Percentiles rank a stretch among this genome's conserved stretches.
phyloP scores from a whole-genome alignment of 2,888 invertebrate species.

The Morpho helenor region DNA sequence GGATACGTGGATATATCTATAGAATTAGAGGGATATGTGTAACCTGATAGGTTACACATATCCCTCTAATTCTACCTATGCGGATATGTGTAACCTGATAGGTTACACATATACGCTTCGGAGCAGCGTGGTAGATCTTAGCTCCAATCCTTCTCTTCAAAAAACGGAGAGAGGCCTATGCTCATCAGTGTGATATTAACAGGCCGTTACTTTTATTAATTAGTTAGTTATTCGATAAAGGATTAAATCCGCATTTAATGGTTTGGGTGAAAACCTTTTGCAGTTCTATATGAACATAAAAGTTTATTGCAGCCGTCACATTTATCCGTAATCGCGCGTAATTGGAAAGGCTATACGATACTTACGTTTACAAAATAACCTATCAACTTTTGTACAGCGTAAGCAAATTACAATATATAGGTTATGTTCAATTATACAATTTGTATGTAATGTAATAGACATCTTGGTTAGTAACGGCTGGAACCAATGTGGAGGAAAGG shows the following conservation, averaged over 20 bases:
- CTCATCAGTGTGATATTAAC: neutral
- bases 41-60: too few relatives aligned
- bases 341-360: slow-evolving; percentile 23
- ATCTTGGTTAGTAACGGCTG: too few relatives aligned
- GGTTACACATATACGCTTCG: too few relatives aligned
- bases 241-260: slow-evolving; percentile 9
- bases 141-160: too few relatives aligned
- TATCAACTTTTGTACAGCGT: slow-evolving; percentile 11
- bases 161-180: neutral
- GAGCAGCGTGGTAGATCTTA: too few relatives aligned
- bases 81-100: too few relatives aligned
- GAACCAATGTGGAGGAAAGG: too few relatives aligned
- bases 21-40: too few relatives aligned
- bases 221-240: neutral
- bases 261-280: slow-evolving; percentile 14
- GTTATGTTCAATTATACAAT: too few relatives aligned
- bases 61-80: too few relatives aligned
- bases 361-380: slow-evolving; percentile 6
- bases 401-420: neutral
- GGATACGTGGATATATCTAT: too few relatives aligned
- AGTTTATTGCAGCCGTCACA: slow-evolving; percentile 24
- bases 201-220: neutral
- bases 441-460: too few relatives aligned
- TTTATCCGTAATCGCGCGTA: slow-evolving; percentile 24
- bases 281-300: slow-evolving; percentile 25